These are phyloP conservation scores for Drosophila anomalata DNA, from an alignment of 2,888 invertebrate genomes.

Conservation along the genomic window DNA sequence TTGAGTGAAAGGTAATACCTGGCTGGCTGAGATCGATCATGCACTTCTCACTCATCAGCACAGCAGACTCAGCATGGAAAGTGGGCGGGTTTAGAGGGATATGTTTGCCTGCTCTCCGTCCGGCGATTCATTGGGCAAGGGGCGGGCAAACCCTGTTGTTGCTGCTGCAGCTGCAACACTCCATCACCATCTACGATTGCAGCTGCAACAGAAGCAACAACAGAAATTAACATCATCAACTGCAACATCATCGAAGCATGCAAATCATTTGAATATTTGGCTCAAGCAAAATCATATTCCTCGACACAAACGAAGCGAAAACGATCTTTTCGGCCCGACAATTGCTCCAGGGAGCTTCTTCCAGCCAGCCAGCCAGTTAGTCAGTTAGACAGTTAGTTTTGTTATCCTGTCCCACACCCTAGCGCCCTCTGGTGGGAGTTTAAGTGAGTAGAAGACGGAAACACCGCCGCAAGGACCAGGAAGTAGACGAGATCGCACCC, in stretches of 20 bases:
- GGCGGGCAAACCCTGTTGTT: slow-evolving; percentile 57
- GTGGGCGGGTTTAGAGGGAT: slow-evolving; percentile 82
- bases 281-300: slow-evolving; percentile 54
- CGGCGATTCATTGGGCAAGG: slow-evolving; percentile 21
- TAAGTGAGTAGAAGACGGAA: slow-evolving; percentile 44
- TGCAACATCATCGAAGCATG: slow-evolving; percentile 53
- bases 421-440: slow-evolving; percentile 54
- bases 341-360: slow-evolving; percentile 55
- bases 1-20: neutral
- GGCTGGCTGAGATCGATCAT: slow-evolving; percentile 41
- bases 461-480: slow-evolving; percentile 44
- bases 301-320: slow-evolving; percentile 47
- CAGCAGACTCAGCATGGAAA: slow-evolving; percentile 72
- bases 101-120: slow-evolving; percentile 68
- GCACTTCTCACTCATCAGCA: slow-evolving; percentile 60
- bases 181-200: slow-evolving; percentile 24
- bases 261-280: slow-evolving; percentile 44
- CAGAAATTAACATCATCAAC: slow-evolving; percentile 45
- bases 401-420: slow-evolving; percentile 33
- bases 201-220: slow-evolving; percentile 32
- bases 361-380: slow-evolving; percentile 35
- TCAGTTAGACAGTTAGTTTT: slow-evolving; percentile 7
- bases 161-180: slow-evolving; percentile 45
- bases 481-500: slow-evolving; percentile 45
- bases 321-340: slow-evolving; percentile 65